These are phyloP conservation scores for Equus przewalskii DNA, from an alignment of 2,113 vertebrate genomes.

Conservation along the genomic window DNA sequence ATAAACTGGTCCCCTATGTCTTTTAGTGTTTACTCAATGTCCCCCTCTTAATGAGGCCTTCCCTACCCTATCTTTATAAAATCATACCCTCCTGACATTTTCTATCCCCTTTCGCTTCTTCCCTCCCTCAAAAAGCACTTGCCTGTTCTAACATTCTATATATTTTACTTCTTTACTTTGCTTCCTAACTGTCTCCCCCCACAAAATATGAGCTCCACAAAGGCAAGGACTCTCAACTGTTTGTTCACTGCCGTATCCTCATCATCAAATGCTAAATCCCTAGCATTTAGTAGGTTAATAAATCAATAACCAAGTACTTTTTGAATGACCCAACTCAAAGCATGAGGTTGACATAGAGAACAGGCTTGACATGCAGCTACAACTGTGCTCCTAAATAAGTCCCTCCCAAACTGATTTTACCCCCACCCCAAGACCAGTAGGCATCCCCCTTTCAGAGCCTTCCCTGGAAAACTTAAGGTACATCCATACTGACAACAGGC, in stretches of 20 bases:
- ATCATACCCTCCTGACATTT: too few species aligned
- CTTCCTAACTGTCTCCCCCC: neutral
- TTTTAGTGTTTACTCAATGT: too few species aligned
- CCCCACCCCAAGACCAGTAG: neutral
- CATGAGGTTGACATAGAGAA: neutral
- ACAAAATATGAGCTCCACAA: neutral
- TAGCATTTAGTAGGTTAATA: neutral
- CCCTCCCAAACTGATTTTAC: too few species aligned
- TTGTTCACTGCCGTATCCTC: neutral
- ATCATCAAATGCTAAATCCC: neutral
- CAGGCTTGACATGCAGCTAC: neutral
- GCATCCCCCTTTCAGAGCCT: neutral
- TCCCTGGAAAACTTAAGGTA: neutral
- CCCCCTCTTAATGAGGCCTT: neutral
- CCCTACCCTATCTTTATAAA: neutral
- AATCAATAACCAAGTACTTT: neutral
- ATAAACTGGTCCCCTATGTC: neutral
- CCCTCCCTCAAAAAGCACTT: neutral
- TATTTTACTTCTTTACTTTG: neutral
- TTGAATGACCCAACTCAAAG: neutral
- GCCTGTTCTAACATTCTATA: neutral
- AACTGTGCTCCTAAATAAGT: neutral
- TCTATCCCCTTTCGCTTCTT: neutral
- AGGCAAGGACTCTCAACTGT: neutral
- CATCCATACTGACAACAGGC: neutral